A percentile compares a stretch with the other conserved stretches of the same genome.
Evolutionary conservation across 2,797 vertebrate genomes (phyloP).

Genomic region (Hoplostethus atlanticus): DNA sequence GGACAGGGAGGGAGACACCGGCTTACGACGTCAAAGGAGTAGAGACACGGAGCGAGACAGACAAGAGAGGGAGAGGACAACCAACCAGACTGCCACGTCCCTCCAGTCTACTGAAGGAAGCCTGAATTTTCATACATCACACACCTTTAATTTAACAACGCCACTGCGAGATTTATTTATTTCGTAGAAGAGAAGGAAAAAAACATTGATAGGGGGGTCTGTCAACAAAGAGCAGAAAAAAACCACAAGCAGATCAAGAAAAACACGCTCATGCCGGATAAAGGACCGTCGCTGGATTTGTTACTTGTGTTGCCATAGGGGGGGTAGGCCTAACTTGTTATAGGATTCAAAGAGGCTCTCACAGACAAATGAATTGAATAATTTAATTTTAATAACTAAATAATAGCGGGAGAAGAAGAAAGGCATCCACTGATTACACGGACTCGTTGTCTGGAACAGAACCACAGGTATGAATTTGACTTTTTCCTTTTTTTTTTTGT

Average conservation of each 20-base stretch:
- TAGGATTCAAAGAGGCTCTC: conserved; percentile 64
- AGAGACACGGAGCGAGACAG: conserved; percentile 67
- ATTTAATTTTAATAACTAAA: conserved; percentile 61
- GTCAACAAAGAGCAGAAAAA: conserved; percentile 41
- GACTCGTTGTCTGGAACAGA: conserved; percentile 70
- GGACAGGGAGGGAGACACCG: conserved; percentile 89
- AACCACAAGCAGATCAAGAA: conserved; percentile 55
- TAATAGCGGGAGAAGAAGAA: conserved; percentile 62
- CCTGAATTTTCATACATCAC: conserved; percentile 55
- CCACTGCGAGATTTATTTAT: conserved; percentile 59
- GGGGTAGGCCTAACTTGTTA: conserved; percentile 74
- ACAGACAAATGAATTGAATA: conserved; percentile 72
- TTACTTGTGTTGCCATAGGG: conserved; percentile 67
- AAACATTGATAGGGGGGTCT: conserved; percentile 39
- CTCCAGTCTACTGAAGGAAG: conserved; percentile 69
- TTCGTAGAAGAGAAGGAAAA: conserved; percentile 16
- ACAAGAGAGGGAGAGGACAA: conserved; percentile 62
- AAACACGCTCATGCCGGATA: conserved; percentile 77
- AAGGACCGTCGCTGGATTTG: conserved; percentile 76
- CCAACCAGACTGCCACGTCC: conserved; percentile 75
- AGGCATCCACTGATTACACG: conserved; percentile 51
- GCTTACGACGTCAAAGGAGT: conserved; percentile 88
- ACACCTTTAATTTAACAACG: conserved; percentile 42
- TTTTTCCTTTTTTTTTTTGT: conserved; percentile 10
- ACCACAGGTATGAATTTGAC: conserved; percentile 74